Base-by-base conservation (phyloP, 1,140 invertebrate species). In the Drosophila murphyi region DNA sequence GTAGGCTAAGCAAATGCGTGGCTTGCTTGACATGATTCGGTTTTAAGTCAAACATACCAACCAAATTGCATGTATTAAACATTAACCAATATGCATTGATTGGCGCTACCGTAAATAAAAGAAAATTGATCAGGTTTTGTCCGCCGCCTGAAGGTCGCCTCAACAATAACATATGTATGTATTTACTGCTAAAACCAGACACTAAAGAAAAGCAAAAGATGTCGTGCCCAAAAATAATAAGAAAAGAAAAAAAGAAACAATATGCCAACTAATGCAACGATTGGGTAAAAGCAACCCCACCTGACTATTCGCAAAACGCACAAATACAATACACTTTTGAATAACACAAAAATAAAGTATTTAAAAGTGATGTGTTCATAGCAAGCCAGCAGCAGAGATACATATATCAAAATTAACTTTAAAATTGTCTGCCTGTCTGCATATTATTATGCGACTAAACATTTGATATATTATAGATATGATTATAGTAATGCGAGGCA, bases 1-100 rank as follows among this genome's bases (percentile, higher is more conserved):
- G 77, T 87, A 68, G 82, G 82, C 79, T 87, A 86, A 72, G 75
- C 67, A 87, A 86, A 86, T 86, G 86, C 75, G 75, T 61, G 52
- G 55, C 31, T 45, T 55, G 63, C 7, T 52, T 69, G 72, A 68
- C 70, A 72, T 72, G 76, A 76, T 70, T 82, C 87, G 65, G 61
- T 62, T 71, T 82, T 35, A 72, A 87, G 82, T 73, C 54, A 72
- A 70, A 72, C 67, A 87, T 81, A 82, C 78, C 85, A 78, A 69
- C 61, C 64, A 56, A 75, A 65, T 71, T 82, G 76, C 79, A 76
- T 86, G 77, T 67, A 80, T 83, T 69, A 80, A 88, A 72, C 52
- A 74, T 74, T 74, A 70, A 74, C 72, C 72, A 74, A 74, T 70
- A 74, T 74, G 72, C 72, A 74, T 74, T 62, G 71, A 73, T 73